Evolutionary conservation across 2,113 vertebrate genomes (phyloP).

Genomic region (Australoheros scitulus): DNA sequence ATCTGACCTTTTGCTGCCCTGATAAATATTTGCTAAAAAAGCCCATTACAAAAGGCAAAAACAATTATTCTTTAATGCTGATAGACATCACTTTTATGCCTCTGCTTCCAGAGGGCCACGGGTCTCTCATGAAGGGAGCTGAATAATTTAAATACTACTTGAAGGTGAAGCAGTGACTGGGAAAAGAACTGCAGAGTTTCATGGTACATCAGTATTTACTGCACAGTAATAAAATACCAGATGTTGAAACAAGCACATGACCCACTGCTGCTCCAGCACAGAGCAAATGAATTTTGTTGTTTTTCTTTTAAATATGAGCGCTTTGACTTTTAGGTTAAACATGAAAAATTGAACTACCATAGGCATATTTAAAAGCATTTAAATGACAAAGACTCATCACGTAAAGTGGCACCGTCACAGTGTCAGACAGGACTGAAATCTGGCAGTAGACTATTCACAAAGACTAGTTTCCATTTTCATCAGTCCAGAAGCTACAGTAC

Average conservation of each 20-base stretch:
- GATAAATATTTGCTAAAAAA: background rate
- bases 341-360: background rate
- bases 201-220: conserved; percentile 5
- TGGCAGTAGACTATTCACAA: too few species aligned
- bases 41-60: background rate
- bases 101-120: background rate
- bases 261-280: background rate
- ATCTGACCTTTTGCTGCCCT: too few species aligned
- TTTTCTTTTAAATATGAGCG: background rate
- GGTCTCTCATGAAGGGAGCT: background rate
- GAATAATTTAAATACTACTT: background rate
- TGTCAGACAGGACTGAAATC: too few species aligned
- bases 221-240: conserved; percentile 16
- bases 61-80: background rate
- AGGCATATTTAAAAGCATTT: background rate
- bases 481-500: too few species aligned
- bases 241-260: conserved; percentile 15
- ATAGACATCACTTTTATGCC: background rate
- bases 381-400: background rate
- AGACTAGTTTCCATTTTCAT: too few species aligned
- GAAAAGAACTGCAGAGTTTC: background rate
- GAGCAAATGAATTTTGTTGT: background rate
- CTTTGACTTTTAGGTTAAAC: background rate
- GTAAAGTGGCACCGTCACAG: background rate
- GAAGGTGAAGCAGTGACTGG: background rate